phyloP scores from a whole-genome alignment of 2,888 invertebrate species.

The Drosophila helvetica region DNA sequence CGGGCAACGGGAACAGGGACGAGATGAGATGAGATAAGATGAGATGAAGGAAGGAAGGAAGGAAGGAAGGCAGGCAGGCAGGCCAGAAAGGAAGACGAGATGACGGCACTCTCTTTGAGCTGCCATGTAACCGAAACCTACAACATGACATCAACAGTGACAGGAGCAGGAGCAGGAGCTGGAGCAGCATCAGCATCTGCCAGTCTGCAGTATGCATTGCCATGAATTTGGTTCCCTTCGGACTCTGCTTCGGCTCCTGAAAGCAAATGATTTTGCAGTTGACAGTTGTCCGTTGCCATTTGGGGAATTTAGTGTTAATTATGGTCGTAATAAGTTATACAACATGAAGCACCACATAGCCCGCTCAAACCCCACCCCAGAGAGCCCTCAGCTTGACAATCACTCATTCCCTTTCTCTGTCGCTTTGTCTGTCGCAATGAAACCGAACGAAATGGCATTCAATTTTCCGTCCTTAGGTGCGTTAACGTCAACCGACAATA shows the following conservation, averaged over 20 bases:
- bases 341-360: conserved; percentile 42
- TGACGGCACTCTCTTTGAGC: conserved; percentile 44
- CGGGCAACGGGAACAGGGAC: conserved; percentile 3
- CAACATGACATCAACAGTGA: conserved; percentile 56
- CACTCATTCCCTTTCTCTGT: conserved; percentile 12
- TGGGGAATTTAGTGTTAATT: conserved; percentile 80
- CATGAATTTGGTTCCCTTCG: conserved; percentile 11
- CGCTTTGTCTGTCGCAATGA: conserved; percentile 2
- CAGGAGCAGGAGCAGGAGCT: conserved; percentile 19
- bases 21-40: not conserved
- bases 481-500: conserved; percentile 20
- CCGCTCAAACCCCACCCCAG: not conserved
- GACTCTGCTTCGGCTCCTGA: conserved; percentile 30
- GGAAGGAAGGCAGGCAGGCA: not conserved
- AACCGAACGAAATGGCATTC: conserved; percentile 32
- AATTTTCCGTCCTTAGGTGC: conserved; percentile 25
- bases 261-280: conserved; percentile 79
- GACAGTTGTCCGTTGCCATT: conserved; percentile 78
- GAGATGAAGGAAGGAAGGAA: not conserved
- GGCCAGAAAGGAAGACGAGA: not conserved
- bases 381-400: conserved; percentile 26
- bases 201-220: conserved; percentile 19
- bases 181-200: conserved; percentile 6
- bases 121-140: conserved; percentile 65
- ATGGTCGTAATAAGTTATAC: conserved; percentile 77